These are phyloP conservation scores for Lottia gigantea DNA, from an alignment of 2,888 invertebrate genomes.

Conservation along the genomic window DNA sequence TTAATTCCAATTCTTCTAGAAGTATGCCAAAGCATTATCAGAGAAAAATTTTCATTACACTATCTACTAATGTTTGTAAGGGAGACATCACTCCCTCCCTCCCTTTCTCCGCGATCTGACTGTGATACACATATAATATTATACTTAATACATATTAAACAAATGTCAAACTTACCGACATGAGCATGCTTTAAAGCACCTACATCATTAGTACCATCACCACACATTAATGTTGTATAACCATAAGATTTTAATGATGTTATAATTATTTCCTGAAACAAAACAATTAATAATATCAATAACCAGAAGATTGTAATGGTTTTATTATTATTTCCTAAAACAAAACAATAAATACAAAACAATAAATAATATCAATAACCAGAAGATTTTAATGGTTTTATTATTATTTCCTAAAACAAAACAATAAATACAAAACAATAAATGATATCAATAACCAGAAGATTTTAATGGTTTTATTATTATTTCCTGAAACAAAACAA, in stretches of 20 bases:
- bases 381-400: slow-evolving; percentile 83
- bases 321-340: slow-evolving; percentile 86
- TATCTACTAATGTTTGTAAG: too few relatives aligned
- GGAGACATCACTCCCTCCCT: too few relatives aligned
- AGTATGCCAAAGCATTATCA: too few relatives aligned
- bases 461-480: slow-evolving; percentile 87
- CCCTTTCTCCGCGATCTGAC: too few relatives aligned
- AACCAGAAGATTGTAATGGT: slow-evolving; percentile 84
- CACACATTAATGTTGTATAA: slow-evolving; percentile 95
- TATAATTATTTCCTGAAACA: slow-evolving; percentile 82
- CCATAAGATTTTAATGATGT: slow-evolving; percentile 86
- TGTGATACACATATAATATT: too few relatives aligned
- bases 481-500: slow-evolving; percentile 74
- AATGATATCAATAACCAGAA: slow-evolving; percentile 88
- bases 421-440: slow-evolving; percentile 78
- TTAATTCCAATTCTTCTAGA: too few relatives aligned
- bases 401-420: slow-evolving; percentile 79
- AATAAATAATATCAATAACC: slow-evolving; percentile 88
- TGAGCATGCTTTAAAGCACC: slow-evolving; percentile 95
- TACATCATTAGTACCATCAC: slow-evolving; percentile 99
- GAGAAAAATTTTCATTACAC: too few relatives aligned
- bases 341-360: neutral
- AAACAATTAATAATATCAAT: slow-evolving; percentile 80
- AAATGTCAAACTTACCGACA: slow-evolving; percentile 71
- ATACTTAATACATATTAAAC: too few relatives aligned